Evolutionary conservation across 2,888 invertebrate species (phyloP).

Genomic region (Clusia tigrina): DNA sequence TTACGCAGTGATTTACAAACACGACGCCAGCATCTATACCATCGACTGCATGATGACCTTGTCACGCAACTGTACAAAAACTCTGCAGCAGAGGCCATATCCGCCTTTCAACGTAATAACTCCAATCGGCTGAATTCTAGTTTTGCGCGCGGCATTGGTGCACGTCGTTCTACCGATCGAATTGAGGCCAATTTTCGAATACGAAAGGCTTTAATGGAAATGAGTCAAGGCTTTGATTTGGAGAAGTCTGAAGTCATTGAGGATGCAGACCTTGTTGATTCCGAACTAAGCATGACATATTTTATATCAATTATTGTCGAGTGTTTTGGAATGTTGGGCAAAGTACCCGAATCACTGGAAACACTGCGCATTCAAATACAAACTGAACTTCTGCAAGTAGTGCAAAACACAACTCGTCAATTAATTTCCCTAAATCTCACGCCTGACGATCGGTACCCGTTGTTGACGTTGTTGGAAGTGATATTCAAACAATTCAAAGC

Average conservation of each 20-base stretch:
- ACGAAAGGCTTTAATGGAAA: slow-evolving; percentile 68
- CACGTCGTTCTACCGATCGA: slow-evolving; percentile 69
- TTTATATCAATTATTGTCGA: slow-evolving; percentile 84
- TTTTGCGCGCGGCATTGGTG: slow-evolving; percentile 69
- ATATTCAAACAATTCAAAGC: slow-evolving; percentile 84
- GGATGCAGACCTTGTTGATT: slow-evolving; percentile 69
- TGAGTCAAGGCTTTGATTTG: slow-evolving; percentile 62
- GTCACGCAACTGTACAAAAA: slow-evolving; percentile 76
- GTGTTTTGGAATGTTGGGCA: slow-evolving; percentile 82
- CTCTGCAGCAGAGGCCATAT: slow-evolving; percentile 67
- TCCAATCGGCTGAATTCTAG: slow-evolving; percentile 69
- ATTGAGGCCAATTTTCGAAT: slow-evolving; percentile 66
- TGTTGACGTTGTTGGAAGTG: slow-evolving; percentile 74
- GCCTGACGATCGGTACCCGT: slow-evolving; percentile 56
- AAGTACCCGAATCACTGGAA: slow-evolving; percentile 86
- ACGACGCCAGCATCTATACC: slow-evolving; percentile 71
- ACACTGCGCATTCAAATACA: slow-evolving; percentile 85
- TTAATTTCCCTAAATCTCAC: slow-evolving; percentile 68
- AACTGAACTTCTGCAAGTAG: slow-evolving; percentile 80
- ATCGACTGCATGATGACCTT: slow-evolving; percentile 75
- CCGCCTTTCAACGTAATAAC: slow-evolving; percentile 69
- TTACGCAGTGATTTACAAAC: slow-evolving; percentile 77
- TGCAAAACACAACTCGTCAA: slow-evolving; percentile 81
- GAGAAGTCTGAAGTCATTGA: slow-evolving; percentile 67
- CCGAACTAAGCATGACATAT: slow-evolving; percentile 72